Evolutionary conservation across 1,140 invertebrate species (phyloP), one percentile per base, ranked within the genome.

Genomic region (Pseudomyrmex sp.): DNA sequence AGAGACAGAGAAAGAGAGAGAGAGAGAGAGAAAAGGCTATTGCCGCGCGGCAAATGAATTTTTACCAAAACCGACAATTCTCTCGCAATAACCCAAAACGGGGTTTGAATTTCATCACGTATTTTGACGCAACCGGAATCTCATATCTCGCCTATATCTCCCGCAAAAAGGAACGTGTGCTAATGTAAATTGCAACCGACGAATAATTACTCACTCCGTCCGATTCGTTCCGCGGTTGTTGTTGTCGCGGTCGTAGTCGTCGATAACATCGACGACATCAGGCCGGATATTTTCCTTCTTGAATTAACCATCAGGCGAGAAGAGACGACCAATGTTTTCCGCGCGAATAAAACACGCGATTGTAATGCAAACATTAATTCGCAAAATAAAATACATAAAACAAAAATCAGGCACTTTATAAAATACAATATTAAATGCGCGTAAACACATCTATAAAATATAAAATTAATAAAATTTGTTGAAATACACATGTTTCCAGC

Each of bases 291-390:
- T 79, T 69, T 69, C 63, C 65, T 58, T 59, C 44, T 70, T 70
- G 76, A 59, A 79, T 79, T 69, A 58, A 79, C 4, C 63, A 79
- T 79, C 56, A 35, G 12, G 48, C 62, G 35, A 75, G 35, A 75
- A 8, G 23, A 35, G 35, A 35, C 23, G 46, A 63, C 20, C 0
- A 8, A 18, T 3, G 46, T 26, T 18, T 52, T 15, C 35, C 5
- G 35, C 15, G 23, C 48, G 8, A 52, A 20, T 8, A 35, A 68
- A 23, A 35, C 35, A 35, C 35, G 35, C 5, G 4, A 5, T 35
- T 35, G 35, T 35, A 35, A 35, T 35, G 4, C 35, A 35, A 35
- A 35, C 35, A 35, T 35, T 35, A 35, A 35, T 35, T 35, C 5
- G 35, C 35, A 35, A 4, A 35, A 7, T 35, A 2, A 35, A 35